Conservation (phyloP, 2,888 invertebrate species). For the Morpho achilles region DNA sequence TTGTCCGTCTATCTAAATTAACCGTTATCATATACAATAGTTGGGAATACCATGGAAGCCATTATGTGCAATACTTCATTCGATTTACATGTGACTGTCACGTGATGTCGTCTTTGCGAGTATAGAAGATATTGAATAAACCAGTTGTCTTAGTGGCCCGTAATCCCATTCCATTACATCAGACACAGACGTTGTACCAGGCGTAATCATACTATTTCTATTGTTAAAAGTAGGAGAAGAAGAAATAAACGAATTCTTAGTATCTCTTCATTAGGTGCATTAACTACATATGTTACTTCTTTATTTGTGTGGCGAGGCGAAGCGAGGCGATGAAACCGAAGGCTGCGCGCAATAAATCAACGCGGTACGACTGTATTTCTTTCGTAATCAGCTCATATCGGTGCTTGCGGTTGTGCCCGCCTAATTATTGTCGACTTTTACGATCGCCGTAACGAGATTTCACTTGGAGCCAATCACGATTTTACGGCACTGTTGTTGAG, state of each 20-base stretch:
- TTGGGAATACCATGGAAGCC: too few relatives aligned
- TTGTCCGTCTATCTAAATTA: too few relatives aligned
- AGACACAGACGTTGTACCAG: too few relatives aligned
- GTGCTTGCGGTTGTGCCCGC: conserved; percentile 68
- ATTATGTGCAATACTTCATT: too few relatives aligned
- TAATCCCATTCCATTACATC: too few relatives aligned
- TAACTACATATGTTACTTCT: conserved; percentile 44
- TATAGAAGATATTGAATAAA: too few relatives aligned
- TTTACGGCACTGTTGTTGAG: conserved; percentile 65
- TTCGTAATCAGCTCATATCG: conserved; percentile 78
- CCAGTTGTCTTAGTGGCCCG: too few relatives aligned
- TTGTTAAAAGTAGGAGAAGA: not conserved
- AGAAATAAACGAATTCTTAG: conserved; percentile 29
- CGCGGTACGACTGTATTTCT: conserved; percentile 73
- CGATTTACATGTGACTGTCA: too few relatives aligned
- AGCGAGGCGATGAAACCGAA: conserved; percentile 58
- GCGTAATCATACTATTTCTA: too few relatives aligned
- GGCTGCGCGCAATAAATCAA: conserved; percentile 68
- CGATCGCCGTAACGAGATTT: conserved; percentile 75
- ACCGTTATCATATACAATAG: too few relatives aligned
- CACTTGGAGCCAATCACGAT: conserved; percentile 76
- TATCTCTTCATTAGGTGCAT: conserved; percentile 61
- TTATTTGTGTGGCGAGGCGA: conserved; percentile 45
- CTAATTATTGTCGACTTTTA: conserved; percentile 78
- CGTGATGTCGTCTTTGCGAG: too few relatives aligned